Evolutionary conservation across 2,888 invertebrate genomes (phyloP).

Genomic region (Thera britannica): DNA sequence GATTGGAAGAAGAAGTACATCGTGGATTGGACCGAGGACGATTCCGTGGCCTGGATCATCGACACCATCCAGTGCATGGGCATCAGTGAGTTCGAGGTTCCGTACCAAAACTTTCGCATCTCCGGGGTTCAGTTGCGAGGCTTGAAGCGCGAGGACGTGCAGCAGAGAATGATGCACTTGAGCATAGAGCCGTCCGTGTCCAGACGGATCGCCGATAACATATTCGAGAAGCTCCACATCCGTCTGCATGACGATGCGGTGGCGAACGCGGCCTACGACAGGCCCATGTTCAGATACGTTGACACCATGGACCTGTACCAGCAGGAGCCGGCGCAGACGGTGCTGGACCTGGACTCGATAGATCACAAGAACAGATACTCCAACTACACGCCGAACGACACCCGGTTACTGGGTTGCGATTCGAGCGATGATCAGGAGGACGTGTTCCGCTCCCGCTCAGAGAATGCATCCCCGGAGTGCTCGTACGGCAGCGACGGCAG

Average conservation of each 20-base stretch:
- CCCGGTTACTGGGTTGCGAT: slow-evolving; percentile 62
- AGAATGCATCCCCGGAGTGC: slow-evolving; percentile 71
- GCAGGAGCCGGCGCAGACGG: slow-evolving; percentile 55
- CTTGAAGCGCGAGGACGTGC: slow-evolving; percentile 71
- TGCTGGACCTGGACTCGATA: slow-evolving; percentile 71
- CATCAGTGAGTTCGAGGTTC: slow-evolving; percentile 71
- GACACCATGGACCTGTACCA: slow-evolving; percentile 65
- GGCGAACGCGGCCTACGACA: slow-evolving; percentile 34
- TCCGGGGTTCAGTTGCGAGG: slow-evolving; percentile 66
- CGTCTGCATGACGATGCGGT: slow-evolving; percentile 66
- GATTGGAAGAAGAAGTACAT: slow-evolving; percentile 84
- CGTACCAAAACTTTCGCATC: slow-evolving; percentile 74
- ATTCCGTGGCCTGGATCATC: slow-evolving; percentile 83
- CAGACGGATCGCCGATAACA: slow-evolving; percentile 63
- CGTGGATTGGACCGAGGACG: slow-evolving; percentile 82
- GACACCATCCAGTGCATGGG: slow-evolving; percentile 68
- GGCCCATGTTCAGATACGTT: slow-evolving; percentile 65
- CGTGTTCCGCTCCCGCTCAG: slow-evolving; percentile 62
- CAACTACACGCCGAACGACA: slow-evolving; percentile 70
- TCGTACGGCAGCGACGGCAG: slow-evolving; percentile 75
- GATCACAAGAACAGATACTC: slow-evolving; percentile 66
- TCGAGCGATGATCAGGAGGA: slow-evolving; percentile 79
- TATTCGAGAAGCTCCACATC: slow-evolving; percentile 70
- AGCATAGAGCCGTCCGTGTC: slow-evolving; percentile 62
- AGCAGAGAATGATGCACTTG: slow-evolving; percentile 65